Percentiles rank a stretch among this genome's conserved stretches.
Evolutionary conservation across 2,888 invertebrate genomes (phyloP).

Genomic region (Drosophila quinaria): DNA sequence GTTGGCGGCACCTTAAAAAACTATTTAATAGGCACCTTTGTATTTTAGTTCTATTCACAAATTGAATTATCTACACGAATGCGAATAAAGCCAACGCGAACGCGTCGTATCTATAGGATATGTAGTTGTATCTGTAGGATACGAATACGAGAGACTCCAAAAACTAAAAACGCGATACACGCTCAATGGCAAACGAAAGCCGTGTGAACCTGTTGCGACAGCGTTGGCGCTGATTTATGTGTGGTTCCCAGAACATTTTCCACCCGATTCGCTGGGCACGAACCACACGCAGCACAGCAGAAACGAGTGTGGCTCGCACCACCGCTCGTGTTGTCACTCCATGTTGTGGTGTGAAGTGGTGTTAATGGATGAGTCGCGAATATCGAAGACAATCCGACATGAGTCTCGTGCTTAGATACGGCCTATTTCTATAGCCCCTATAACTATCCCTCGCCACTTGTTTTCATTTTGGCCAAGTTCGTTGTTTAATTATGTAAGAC

Average conservation of each 20-base stretch:
- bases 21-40: slow-evolving; percentile 58
- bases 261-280: slow-evolving; percentile 28
- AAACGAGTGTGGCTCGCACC: slow-evolving; percentile 4
- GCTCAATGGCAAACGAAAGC: slow-evolving; percentile 73
- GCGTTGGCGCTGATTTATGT: slow-evolving; percentile 75
- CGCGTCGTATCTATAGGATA: slow-evolving; percentile 36
- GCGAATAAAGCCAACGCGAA: slow-evolving; percentile 19
- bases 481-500: slow-evolving; percentile 62
- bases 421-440: slow-evolving; percentile 36
- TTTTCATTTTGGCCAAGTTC: slow-evolving; percentile 49
- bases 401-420: slow-evolving; percentile 75
- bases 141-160: neutral
- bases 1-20: slow-evolving; percentile 43
- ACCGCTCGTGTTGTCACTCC: slow-evolving; percentile 13
- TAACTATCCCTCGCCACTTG: slow-evolving; percentile 22
- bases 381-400: slow-evolving; percentile 53
- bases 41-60: slow-evolving; percentile 45
- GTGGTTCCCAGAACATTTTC: slow-evolving; percentile 46
- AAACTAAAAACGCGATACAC: slow-evolving; percentile 55
- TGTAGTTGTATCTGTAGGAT: slow-evolving; percentile 7
- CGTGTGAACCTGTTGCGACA: slow-evolving; percentile 81
- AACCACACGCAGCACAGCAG: neutral
- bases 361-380: slow-evolving; percentile 41
- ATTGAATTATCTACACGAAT: slow-evolving; percentile 62
- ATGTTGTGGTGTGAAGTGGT: slow-evolving; percentile 15